A percentile compares a stretch with the other conserved stretches of the same genome.
These are phyloP conservation scores for Haemorhous mexicanus DNA, from an alignment of 2,113 vertebrate genomes.

Conservation along the genomic window DNA sequence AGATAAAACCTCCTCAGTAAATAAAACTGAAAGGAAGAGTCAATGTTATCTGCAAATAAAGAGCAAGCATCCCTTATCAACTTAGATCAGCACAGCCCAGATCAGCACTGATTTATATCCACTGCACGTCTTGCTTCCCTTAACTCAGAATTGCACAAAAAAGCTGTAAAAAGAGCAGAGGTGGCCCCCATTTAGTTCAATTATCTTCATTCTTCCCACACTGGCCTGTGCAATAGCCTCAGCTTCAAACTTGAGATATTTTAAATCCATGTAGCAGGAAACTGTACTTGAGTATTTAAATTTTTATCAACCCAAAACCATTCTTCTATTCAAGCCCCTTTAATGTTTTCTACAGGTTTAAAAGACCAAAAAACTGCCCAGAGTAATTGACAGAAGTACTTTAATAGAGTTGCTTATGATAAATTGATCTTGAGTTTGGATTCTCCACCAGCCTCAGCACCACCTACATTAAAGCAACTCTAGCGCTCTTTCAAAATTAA, in stretches of 20 bases:
- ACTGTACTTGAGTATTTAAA: neutral
- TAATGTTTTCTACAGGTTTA: neutral
- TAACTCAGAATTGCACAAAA: neutral
- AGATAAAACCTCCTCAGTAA: neutral
- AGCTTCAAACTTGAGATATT: neutral
- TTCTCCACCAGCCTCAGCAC: neutral
- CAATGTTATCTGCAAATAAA: neutral
- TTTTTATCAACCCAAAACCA: neutral
- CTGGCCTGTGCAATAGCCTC: neutral
- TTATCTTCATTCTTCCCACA: neutral
- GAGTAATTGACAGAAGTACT: neutral
- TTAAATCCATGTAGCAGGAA: neutral
- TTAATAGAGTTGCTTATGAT: neutral
- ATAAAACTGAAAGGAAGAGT: neutral
- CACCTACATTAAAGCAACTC: neutral
- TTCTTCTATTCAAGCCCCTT: neutral
- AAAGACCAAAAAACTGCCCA: neutral
- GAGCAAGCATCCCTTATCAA: neutral
- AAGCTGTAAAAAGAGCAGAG: neutral
- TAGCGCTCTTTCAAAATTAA: neutral
- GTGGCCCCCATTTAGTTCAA: neutral
- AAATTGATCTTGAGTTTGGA: neutral
- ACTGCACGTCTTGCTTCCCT: neutral
- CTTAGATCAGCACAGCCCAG: neutral
- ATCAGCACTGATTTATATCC: neutral